Evolutionary conservation across 2,797 vertebrate species (phyloP).

Genomic region (Thalassophryne amazonica): DNA sequence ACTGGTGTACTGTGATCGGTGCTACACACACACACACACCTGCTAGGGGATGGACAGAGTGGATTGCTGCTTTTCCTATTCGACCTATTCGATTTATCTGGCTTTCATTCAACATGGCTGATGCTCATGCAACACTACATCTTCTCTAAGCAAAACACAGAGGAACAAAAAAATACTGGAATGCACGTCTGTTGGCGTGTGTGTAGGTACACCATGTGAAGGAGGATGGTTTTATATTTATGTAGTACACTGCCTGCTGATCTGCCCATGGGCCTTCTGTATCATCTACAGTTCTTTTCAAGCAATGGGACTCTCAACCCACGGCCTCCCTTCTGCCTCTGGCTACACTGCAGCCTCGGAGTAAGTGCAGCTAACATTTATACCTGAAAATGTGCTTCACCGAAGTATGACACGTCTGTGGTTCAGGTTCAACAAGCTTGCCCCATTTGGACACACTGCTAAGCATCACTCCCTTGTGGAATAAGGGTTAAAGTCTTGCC

Average conservation of each 20-base stretch:
- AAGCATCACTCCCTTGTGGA: conserved; percentile 83
- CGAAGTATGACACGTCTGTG: conserved; percentile 14
- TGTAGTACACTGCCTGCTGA: conserved; percentile 48
- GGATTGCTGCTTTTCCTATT: conserved; percentile 20
- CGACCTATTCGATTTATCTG: conserved; percentile 43
- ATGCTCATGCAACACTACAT: conserved; percentile 49
- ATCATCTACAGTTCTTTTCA: conserved; percentile 60
- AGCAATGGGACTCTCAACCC: conserved; percentile 62
- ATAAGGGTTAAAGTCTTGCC: conserved; percentile 10
- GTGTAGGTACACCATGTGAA: conserved; percentile 17
- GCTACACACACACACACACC: conserved; percentile 55
- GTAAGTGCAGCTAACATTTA: conserved; percentile 6
- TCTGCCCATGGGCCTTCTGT: conserved; percentile 62
- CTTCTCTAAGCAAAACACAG: conserved; percentile 19
- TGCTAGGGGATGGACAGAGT: conserved; percentile 35
- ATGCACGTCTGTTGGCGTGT: conserved; percentile 19
- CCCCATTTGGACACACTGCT: conserved; percentile 54
- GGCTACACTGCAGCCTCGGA: conserved; percentile 39
- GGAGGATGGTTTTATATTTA: conserved; percentile 43
- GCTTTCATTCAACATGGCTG: conserved; percentile 43
- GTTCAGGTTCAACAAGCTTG: conserved; percentile 26
- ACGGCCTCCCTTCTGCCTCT: conserved; percentile 53
- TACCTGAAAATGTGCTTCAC: conserved; percentile 6
- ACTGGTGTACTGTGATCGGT: conserved; percentile 39
- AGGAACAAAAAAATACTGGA: conserved; percentile 17